Evolutionary conservation across 2,888 invertebrate species (phyloP).

Genomic region (Acleris emargana): DNA sequence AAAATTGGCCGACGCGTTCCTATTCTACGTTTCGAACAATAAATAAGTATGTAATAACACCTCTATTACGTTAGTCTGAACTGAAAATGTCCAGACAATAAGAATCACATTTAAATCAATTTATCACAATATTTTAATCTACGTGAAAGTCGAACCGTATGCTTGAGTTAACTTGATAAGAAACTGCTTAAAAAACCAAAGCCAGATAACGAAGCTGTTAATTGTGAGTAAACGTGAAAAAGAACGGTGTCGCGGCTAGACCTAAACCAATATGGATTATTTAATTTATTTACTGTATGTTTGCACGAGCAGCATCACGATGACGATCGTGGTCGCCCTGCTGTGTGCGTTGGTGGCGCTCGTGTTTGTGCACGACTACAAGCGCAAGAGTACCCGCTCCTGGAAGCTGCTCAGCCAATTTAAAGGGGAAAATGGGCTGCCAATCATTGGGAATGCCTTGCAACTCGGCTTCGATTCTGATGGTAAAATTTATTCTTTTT

Average conservation of each 20-base stretch:
- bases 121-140: not conserved
- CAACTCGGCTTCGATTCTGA: constrained; percentile 57
- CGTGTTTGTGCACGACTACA: constrained; percentile 41
- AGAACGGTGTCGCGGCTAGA: too few species aligned
- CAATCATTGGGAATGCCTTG: constrained; percentile 60
- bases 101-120: not conserved
- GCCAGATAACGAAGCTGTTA: not conserved
- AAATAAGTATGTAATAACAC: too few species aligned
- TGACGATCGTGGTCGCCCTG: constrained; percentile 42
- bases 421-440: constrained; percentile 53
- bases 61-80: too few species aligned
- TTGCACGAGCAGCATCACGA: constrained; percentile 31
- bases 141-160: not conserved
- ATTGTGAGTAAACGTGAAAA: not conserved
- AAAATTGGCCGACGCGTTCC: too few species aligned
- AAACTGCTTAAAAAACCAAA: constrained; percentile 2
- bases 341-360: constrained; percentile 43
- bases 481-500: constrained; percentile 45
- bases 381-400: constrained; percentile 40
- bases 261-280: not conserved
- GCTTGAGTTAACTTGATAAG: constrained; percentile 14
- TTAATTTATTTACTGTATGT: not conserved
- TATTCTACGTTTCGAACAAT: too few species aligned
- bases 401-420: constrained; percentile 51
- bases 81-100: too few species aligned